Percentiles rank a stretch among this genome's conserved stretches.
Conservation (phyloP, 2,888 invertebrate species). For the Pristionchus fissidentatus region DNA sequence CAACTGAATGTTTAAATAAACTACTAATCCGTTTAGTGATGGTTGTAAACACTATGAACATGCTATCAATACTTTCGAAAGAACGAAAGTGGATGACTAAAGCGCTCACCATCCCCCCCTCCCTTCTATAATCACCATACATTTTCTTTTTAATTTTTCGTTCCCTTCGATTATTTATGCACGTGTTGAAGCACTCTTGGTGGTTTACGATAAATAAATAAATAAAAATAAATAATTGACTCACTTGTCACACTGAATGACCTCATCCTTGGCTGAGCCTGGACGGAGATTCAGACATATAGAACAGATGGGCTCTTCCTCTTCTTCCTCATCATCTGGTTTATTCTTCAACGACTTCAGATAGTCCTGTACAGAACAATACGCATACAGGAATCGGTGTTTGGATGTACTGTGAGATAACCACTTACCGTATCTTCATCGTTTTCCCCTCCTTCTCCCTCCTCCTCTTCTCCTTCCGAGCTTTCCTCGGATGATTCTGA, state of each 20-base stretch:
- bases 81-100: no score
- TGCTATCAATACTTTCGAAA: no score
- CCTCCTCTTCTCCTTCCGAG: conserved; percentile 52
- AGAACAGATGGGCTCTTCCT: conserved; percentile 56
- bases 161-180: background rate
- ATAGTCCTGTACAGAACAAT: conserved; percentile 4
- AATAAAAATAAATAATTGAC: background rate
- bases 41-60: no score
- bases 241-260: conserved; percentile 69
- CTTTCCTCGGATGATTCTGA: conserved; percentile 38
- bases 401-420: background rate
- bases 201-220: background rate
- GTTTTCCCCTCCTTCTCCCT: conserved; percentile 53
- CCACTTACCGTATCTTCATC: conserved; percentile 46
- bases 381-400: background rate
- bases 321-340: background rate
- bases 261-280: conserved; percentile 54
- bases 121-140: no score
- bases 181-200: background rate
- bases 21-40: no score
- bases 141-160: background rate
- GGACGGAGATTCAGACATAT: conserved; percentile 65
- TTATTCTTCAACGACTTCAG: conserved; percentile 33
- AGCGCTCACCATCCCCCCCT: no score
- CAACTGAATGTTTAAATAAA: conserved; percentile 2